Conservation (phyloP, 2,113 vertebrate species). For the Lophura nycthemera region DNA sequence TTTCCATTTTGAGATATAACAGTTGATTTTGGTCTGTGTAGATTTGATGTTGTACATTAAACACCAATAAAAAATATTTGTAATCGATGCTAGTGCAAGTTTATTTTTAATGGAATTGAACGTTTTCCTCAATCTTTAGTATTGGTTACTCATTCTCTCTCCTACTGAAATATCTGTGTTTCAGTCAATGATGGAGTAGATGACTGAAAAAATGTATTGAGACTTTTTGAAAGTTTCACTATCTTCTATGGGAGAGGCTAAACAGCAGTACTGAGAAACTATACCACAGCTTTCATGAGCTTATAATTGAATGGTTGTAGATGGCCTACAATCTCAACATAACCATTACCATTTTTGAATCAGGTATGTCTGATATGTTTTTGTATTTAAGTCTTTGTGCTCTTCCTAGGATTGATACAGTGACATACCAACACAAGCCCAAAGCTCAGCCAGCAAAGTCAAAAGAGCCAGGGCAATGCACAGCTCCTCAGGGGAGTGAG, state of each 20-base stretch:
- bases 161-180: not conserved
- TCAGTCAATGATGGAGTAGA: not conserved
- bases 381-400: not conserved
- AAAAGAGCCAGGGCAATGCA: not conserved
- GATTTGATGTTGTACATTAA: not conserved
- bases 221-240: not conserved
- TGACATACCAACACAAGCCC: not conserved
- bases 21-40: not conserved
- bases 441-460: not conserved
- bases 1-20: not conserved
- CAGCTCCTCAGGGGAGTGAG: fast-evolving
- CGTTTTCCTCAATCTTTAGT: not conserved
- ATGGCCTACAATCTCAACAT: not conserved
- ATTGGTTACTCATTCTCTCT: not conserved
- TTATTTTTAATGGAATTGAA: not conserved
- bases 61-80: not conserved
- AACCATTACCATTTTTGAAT: not conserved
- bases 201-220: not conserved
- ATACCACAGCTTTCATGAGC: not conserved
- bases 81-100: not conserved
- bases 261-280: not conserved
- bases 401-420: not conserved
- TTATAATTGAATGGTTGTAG: not conserved
- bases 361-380: not conserved
- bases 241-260: not conserved